Conservation (phyloP, 2,888 invertebrate genomes). For the Drosophila anomalata region DNA sequence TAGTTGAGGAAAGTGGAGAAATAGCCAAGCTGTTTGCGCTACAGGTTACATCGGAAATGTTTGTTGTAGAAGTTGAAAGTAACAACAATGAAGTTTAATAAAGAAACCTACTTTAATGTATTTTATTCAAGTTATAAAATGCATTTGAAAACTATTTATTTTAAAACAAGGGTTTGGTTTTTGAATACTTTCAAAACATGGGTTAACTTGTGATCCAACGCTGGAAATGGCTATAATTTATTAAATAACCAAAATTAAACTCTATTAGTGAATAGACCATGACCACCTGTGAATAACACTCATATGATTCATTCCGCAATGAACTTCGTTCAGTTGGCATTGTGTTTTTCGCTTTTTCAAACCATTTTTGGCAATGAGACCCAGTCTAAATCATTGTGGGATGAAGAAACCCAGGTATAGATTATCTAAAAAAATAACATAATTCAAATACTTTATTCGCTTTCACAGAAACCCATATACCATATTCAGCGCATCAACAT, state of each 20-base stretch:
- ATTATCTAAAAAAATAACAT: background rate
- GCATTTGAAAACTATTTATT: background rate
- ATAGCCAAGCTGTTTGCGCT: conserved; percentile 62
- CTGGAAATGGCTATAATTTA: conserved; percentile 4
- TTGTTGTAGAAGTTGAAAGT: background rate
- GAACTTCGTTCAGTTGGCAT: conserved; percentile 14
- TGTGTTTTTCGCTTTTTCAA: conserved; percentile 19
- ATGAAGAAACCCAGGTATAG: conserved; percentile 26
- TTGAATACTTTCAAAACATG: background rate
- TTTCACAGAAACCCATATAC: conserved; percentile 17
- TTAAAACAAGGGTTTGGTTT: no score
- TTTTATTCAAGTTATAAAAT: background rate
- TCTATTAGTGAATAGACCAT: background rate
- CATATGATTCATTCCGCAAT: conserved; percentile 26
- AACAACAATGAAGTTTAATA: background rate
- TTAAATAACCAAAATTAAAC: conserved; percentile 19
- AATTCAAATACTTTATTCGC: background rate
- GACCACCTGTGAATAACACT: background rate
- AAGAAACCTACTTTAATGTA: background rate
- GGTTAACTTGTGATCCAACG: background rate
- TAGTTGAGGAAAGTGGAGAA: conserved; percentile 59
- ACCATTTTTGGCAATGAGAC: conserved; percentile 12
- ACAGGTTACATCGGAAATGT: conserved; percentile 54
- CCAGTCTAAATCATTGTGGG: conserved; percentile 25
- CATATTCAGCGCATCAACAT: conserved; percentile 39